Base-by-base conservation (phyloP, 2,113 vertebrate species). In the Oncorhynchus kisutch region DNA sequence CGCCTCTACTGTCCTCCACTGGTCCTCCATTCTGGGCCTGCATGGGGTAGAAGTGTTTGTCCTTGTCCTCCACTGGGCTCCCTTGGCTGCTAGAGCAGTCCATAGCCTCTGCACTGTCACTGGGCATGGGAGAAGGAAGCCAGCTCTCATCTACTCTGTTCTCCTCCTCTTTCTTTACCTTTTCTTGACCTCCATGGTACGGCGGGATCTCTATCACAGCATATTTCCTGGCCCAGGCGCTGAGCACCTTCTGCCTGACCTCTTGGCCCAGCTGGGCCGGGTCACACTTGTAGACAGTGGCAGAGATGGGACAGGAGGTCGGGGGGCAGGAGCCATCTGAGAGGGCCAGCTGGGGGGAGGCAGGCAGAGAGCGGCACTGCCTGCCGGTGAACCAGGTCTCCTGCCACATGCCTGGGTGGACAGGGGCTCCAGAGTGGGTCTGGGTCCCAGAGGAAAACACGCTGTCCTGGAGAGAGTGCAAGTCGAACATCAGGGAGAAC, bases 401-500 rank as follows among this genome's bases (percentile, higher is more conserved):
- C 82, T 95, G 94, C 92, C 93, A 94, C 77, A 77, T 86, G 76
- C 84, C 88, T 0, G 88, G 81, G 2, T 77, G 22, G 16, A n/a
- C 0, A 51, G 85, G 22, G 59, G 90, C 84, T 71, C 92, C 78
- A 71, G 88, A 0, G 66, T 54, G 75, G 82, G 90, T 77, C 85
- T 82, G 4, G 86, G 79, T 29, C 87, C 86, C 78, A 84, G 86
- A 91, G 39, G 85, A 78, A 83, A 92, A 93, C 25, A 73, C 79
- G 18, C 90, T 92, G 3, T 94, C 90, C 25, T 94, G 94, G 14
- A 95, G 95, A 4, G 96, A 97, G 84, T 95, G 94, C 65, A 99
- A 87, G 88, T 98, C 97, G 74, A 99, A 99, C 88, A 98, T 95
- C 0, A 98, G 92, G 31, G 96, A 98, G 87, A 99, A 97, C 74